phyloP scores from a whole-genome alignment of 2,113 vertebrate species.

The Lophochroa leadbeateri region DNA sequence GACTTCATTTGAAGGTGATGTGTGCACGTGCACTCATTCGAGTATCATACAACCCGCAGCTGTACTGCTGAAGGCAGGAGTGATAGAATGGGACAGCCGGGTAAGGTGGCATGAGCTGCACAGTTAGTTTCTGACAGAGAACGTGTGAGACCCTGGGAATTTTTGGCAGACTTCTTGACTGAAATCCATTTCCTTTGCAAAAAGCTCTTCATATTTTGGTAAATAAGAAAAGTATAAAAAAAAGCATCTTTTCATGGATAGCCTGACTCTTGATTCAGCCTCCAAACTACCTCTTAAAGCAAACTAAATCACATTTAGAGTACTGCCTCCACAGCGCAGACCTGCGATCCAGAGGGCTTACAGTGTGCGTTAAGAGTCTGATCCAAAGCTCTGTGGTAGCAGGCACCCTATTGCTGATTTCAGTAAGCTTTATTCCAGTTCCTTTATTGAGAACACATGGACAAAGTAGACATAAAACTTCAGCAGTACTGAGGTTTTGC shows the following conservation, averaged over 20 bases:
- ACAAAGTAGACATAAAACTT: not conserved
- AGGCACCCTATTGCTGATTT: not conserved
- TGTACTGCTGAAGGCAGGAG: not conserved
- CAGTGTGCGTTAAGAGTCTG: not conserved
- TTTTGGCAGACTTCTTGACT: not conserved
- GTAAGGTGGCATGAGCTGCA: not conserved
- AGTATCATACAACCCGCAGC: not conserved
- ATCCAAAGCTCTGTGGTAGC: not conserved
- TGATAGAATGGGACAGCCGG: not conserved
- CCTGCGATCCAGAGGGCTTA: not conserved
- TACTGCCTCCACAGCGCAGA: not conserved
- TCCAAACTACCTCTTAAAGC: not conserved
- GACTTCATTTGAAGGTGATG: not conserved
- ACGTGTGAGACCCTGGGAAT: not conserved
- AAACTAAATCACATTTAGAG: not conserved
- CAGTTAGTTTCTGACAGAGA: not conserved
- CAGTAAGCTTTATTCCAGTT: not conserved
- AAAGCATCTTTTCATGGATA: not conserved
- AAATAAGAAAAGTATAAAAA: not conserved
- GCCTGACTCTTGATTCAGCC: not conserved
- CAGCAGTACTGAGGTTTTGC: not conserved
- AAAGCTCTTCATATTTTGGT: not conserved
- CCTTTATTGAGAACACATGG: not conserved
- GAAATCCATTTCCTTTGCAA: not conserved
- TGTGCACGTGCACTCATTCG: not conserved